Evolutionary conservation across 1,140 invertebrate genomes (phyloP), one percentile per base, ranked within the genome.

Genomic region (Heliconius hermathena): DNA sequence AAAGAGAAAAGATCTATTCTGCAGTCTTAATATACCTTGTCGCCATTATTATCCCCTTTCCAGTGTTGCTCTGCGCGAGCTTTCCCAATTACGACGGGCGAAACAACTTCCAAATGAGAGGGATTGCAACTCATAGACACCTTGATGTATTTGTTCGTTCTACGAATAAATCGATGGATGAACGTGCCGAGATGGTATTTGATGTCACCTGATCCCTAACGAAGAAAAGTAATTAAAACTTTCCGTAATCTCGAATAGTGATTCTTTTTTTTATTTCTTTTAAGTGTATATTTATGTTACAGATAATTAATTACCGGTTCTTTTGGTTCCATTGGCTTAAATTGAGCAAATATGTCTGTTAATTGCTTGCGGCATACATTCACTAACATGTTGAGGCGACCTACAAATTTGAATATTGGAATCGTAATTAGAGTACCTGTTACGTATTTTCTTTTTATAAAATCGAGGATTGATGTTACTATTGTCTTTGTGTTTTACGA

Each of bases 101-200:
- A 96, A 1, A 98, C 97, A 77, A 97, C 97, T 93, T 99, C 98
- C 85, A 99, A 95, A 94, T 99, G 98, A 1, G 98, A 98, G 1
- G 98, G 98, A 95, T 99, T 99, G 1, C 98, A 97, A 66, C 98
- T 96, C 79, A 99, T 96, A 1, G 97, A 96, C 26, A 99, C 93
- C 76, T 97, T 96, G 81, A 99, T 96, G 81, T 97, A 97, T 85
- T 97, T 97, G 83, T 98, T 97, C 6, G 97, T 97, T 38, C 96
- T 95, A 0, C 97, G 95, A 87, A 98, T 98, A 46, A 98, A 89
- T 8, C 97, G 96, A 87, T 98, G 97, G 81, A 97, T 96, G 87
- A 96, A 97, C 52, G 97, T 97, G 9, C 98, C 98, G 84, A 99
- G 95, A 94, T 99, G 98, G 91, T 99, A 99, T 88, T 99, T 99